phyloP scores from a whole-genome alignment of 2,113 vertebrate species.

The Solea solea region DNA sequence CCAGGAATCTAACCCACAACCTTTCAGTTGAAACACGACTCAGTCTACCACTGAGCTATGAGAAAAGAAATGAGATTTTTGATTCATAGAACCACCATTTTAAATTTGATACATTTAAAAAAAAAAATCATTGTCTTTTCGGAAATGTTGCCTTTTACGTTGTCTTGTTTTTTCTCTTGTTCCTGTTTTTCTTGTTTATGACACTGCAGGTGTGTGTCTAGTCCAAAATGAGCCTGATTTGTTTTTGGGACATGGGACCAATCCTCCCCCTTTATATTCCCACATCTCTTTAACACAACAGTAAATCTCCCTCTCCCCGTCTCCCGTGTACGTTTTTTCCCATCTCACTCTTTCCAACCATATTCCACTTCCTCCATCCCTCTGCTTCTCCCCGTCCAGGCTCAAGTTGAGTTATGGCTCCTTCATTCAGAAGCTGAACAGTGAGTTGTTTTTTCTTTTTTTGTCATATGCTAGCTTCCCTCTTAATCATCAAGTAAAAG shows the following conservation, averaged over 20 bases:
- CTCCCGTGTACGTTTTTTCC: conserved; percentile 18
- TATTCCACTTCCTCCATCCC: conserved; percentile 32
- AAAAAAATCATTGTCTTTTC: background rate
- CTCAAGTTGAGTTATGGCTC: conserved; percentile 53
- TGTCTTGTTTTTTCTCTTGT: background rate
- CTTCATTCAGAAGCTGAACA: conserved; percentile 31
- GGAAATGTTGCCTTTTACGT: background rate
- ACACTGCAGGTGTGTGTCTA: conserved; percentile 28
- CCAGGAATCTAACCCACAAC: too few relatives aligned
- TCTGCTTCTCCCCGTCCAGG: conserved; percentile 17
- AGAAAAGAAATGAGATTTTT: too few relatives aligned
- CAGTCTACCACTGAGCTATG: too few relatives aligned
- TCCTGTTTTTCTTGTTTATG: background rate
- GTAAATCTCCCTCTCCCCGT: conserved; percentile 47
- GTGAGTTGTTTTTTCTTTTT: conserved; percentile 8
- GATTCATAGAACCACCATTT: too few relatives aligned
- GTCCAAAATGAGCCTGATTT: conserved; percentile 50
- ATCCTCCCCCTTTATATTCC: conserved; percentile 36
- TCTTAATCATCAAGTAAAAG: conserved; percentile 42
- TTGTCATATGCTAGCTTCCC: background rate
- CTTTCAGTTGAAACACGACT: too few relatives aligned
- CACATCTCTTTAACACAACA: conserved; percentile 48
- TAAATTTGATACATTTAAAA: too few relatives aligned
- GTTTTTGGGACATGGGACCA: conserved; percentile 35
- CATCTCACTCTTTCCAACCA: conserved; percentile 26